Evolutionary conservation across 2,888 invertebrate genomes (phyloP).

Genomic region (Augochlorella aurata): DNA sequence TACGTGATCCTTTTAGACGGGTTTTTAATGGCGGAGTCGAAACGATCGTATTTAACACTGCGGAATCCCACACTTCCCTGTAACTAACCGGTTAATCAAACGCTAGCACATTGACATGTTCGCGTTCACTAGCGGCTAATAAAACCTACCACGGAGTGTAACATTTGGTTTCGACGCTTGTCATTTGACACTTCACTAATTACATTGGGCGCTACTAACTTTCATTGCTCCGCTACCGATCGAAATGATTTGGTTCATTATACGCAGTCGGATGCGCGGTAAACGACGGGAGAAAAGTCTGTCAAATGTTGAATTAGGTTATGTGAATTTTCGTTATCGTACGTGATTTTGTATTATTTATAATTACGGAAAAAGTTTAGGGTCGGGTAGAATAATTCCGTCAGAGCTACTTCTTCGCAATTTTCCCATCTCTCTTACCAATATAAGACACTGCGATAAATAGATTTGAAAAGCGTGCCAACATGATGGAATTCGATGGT

Average conservation of each 20-base stretch:
- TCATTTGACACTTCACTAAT: neutral
- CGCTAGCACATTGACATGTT: slow-evolving; percentile 9
- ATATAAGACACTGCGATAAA: too few relatives aligned
- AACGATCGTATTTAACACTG: slow-evolving; percentile 2
- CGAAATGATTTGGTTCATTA: neutral
- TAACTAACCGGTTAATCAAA: slow-evolving; percentile 21
- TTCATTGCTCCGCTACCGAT: neutral
- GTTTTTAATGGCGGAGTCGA: slow-evolving; percentile 25
- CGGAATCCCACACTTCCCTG: neutral
- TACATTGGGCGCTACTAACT: neutral
- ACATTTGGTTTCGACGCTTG: neutral
- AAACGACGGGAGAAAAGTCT: neutral
- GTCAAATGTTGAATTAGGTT: neutral
- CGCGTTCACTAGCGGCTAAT: neutral
- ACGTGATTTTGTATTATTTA: too few relatives aligned
- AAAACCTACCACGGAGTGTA: neutral
- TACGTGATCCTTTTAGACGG: slow-evolving; percentile 34
- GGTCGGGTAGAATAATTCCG: neutral
- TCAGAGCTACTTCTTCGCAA: neutral
- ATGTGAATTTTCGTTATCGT: too few relatives aligned
- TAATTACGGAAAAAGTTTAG: neutral
- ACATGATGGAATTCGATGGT: too few relatives aligned
- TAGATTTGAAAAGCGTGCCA: too few relatives aligned
- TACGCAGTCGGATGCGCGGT: neutral
- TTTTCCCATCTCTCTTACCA: too few relatives aligned